Evolutionary conservation across 2,113 vertebrate genomes (phyloP).

Genomic region (Potamarius usumacintae): DNA sequence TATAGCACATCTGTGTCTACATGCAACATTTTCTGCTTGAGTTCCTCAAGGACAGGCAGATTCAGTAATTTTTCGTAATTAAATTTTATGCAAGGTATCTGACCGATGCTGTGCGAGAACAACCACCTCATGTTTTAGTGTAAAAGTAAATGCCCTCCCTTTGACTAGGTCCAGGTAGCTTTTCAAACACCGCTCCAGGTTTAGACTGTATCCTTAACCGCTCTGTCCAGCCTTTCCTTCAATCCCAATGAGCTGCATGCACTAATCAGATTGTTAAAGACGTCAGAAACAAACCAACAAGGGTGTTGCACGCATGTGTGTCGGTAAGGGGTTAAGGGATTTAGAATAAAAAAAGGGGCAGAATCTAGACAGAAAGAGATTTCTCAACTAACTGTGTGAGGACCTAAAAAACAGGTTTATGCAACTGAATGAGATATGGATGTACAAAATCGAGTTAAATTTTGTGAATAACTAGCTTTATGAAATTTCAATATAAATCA

Average conservation of each 20-base stretch:
- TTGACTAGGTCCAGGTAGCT: background rate
- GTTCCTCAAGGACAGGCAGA: slow-evolving; percentile 12
- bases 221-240: background rate
- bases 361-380: background rate
- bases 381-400: background rate
- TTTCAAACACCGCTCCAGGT: background rate
- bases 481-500: background rate
- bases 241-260: slow-evolving; percentile 53
- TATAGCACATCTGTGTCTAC: slow-evolving; percentile 17
- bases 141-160: background rate
- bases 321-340: background rate
- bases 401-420: background rate
- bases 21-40: background rate
- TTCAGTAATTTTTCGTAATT: background rate
- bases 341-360: background rate
- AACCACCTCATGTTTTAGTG: background rate
- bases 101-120: background rate
- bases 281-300: slow-evolving; percentile 34
- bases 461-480: background rate
- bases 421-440: background rate
- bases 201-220: background rate
- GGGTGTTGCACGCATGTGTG: background rate
- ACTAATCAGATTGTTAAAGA: slow-evolving; percentile 68
- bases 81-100: background rate
- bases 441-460: background rate